Conservation (phyloP, 2,888 invertebrate species). For the Diaprepes abbreviatus region DNA sequence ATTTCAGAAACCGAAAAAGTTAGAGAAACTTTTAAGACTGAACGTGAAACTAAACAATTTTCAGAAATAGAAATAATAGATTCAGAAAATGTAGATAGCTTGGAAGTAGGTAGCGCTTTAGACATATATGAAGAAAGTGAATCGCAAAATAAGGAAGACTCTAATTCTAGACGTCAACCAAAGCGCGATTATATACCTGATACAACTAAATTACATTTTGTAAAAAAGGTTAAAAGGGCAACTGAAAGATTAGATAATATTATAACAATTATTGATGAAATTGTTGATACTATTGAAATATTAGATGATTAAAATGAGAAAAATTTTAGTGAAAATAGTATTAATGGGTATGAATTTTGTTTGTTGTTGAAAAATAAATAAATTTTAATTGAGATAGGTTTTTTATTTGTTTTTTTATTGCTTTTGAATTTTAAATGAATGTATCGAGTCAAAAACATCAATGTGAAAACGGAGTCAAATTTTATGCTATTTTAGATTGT, state of each 20-base stretch:
- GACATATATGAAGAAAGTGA: conserved; percentile 31
- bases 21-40: not conserved
- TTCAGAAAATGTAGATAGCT: conserved; percentile 6
- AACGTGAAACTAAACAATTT: conserved; percentile 2
- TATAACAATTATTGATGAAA: conserved; percentile 65
- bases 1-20: not conserved
- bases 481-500: too few species aligned
- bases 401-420: not conserved
- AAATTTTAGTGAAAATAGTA: too few species aligned
- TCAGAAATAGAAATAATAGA: not conserved
- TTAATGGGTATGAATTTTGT: not conserved
- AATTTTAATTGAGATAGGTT: not conserved
- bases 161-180: not conserved
- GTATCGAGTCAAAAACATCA: too few species aligned
- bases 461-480: too few species aligned
- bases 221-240: conserved; percentile 61
- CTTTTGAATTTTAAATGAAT: too few species aligned
- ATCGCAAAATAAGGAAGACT: not conserved
- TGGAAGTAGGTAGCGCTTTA: conserved; percentile 25
- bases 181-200: conserved; percentile 45
- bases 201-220: conserved; percentile 51
- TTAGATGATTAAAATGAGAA: conserved; percentile 55
- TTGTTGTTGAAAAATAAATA: conserved; percentile 10
- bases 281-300: conserved; percentile 65
- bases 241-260: conserved; percentile 64